Percentiles rank a stretch among this genome's conserved stretches.
These are phyloP conservation scores for Fregetta grallaria DNA, from an alignment of 2,113 vertebrate species.

Conservation along the genomic window DNA sequence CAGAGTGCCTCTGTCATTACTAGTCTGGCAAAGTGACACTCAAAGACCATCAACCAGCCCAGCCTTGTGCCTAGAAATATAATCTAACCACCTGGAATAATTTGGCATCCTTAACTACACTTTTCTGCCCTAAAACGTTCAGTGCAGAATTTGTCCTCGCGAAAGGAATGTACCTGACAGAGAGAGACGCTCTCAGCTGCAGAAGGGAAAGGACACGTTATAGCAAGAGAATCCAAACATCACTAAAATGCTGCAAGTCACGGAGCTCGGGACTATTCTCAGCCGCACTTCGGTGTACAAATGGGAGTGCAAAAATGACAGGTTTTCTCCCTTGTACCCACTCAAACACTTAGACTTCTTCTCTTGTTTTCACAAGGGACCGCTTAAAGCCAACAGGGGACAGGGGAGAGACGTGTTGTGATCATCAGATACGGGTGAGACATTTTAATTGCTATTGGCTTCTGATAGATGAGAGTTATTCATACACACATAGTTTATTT, in stretches of 20 bases:
- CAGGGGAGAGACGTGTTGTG: not conserved
- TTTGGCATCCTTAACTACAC: not conserved
- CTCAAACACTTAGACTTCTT: not conserved
- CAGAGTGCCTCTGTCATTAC: not conserved
- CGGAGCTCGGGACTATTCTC: not conserved
- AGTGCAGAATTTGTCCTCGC: not conserved
- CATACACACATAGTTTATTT: slow-evolving; percentile 3
- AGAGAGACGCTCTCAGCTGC: not conserved
- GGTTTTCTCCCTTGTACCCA: not conserved
- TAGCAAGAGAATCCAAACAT: not conserved
- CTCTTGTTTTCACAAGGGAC: not conserved
- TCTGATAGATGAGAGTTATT: not conserved
- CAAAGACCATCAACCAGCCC: not conserved
- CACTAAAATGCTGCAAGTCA: not conserved
- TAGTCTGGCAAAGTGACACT: not conserved
- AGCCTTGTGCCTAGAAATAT: slow-evolving; percentile 17
- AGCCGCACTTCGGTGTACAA: not conserved
- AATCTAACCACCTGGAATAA: slow-evolving; percentile 1
- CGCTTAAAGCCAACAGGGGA: not conserved
- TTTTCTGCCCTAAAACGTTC: not conserved
- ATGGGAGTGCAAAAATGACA: not conserved
- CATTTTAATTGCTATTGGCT: not conserved
- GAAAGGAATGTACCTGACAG: not conserved
- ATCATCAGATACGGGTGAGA: not conserved
- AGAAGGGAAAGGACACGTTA: not conserved